Conservation (phyloP, 1,140 invertebrate genomes). For the Platorchestia sp. region DNA sequence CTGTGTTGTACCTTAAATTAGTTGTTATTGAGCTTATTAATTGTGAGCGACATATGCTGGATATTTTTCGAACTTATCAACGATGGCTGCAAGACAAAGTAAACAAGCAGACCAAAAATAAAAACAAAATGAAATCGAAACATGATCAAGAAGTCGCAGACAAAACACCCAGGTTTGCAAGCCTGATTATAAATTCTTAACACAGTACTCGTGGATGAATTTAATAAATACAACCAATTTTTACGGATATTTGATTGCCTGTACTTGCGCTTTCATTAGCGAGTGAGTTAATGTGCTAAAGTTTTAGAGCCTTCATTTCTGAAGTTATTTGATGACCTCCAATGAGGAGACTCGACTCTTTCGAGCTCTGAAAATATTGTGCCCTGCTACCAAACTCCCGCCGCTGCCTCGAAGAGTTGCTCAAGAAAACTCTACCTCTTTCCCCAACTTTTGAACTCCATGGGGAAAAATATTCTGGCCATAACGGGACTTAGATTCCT, state of each 20-base stretch:
- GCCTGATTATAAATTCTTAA: neutral
- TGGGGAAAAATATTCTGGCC: neutral
- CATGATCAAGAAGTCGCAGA: too few relatives aligned
- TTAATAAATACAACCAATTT: neutral
- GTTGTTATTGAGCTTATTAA: too few relatives aligned
- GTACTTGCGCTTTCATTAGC: neutral
- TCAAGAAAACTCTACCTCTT: neutral
- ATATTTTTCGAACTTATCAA: too few relatives aligned
- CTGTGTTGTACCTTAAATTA: too few relatives aligned
- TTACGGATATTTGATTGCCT: neutral
- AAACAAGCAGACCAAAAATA: too few relatives aligned
- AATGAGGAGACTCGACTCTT: neutral
- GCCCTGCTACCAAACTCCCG: neutral
- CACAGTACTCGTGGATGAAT: neutral
- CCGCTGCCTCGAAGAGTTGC: neutral
- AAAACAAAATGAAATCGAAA: too few relatives aligned
- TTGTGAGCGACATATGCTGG: too few relatives aligned
- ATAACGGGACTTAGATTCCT: neutral
- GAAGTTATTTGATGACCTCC: neutral
- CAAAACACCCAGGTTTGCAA: neutral
- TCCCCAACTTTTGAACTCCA: neutral
- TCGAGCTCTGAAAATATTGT: neutral
- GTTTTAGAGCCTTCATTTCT: neutral
- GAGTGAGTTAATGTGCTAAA: neutral
- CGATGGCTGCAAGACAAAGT: too few relatives aligned